Percentiles rank a stretch among this genome's conserved stretches.
These are phyloP conservation scores for Teleogryllus oceanicus DNA, from an alignment of 2,888 invertebrate species.

Conservation along the genomic window DNA sequence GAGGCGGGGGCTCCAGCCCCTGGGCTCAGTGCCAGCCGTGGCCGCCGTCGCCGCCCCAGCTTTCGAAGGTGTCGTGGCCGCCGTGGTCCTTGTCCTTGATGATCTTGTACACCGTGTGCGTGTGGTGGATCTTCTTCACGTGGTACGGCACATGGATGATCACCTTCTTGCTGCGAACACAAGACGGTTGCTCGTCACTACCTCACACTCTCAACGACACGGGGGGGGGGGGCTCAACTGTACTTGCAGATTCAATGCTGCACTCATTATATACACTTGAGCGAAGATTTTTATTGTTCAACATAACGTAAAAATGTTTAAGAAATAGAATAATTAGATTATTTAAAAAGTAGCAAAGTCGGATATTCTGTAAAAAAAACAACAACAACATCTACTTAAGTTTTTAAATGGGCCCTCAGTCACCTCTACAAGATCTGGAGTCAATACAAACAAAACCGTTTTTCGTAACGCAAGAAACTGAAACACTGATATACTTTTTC, in stretches of 20 bases:
- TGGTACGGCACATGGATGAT: constrained; percentile 76
- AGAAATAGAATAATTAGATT: too few relatives aligned
- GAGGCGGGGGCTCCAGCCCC: background rate
- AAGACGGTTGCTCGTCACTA: background rate
- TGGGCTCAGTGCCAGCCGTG: background rate
- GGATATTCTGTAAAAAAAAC: too few relatives aligned
- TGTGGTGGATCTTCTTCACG: constrained; percentile 72
- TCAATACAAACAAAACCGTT: too few relatives aligned
- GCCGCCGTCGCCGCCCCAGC: constrained; percentile 44
- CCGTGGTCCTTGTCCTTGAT: constrained; percentile 55
- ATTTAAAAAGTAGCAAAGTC: too few relatives aligned
- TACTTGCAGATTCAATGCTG: background rate
- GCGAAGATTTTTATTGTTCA: background rate
- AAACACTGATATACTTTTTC: too few relatives aligned
- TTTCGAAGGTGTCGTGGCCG: constrained; percentile 48
- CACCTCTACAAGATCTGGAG: too few relatives aligned
- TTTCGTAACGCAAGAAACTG: too few relatives aligned
- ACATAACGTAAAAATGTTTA: too few relatives aligned
- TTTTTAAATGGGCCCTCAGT: too few relatives aligned
- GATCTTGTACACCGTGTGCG: constrained; percentile 72
- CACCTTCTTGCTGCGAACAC: constrained; percentile 43
- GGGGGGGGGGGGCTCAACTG: too few relatives aligned
- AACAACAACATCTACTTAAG: too few relatives aligned
- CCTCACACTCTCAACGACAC: too few relatives aligned
- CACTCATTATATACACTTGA: background rate